Percentiles rank a stretch among this genome's conserved stretches.
phyloP scores from a whole-genome alignment of 2,113 vertebrate genomes.

The Archocentrus centrarchus region DNA sequence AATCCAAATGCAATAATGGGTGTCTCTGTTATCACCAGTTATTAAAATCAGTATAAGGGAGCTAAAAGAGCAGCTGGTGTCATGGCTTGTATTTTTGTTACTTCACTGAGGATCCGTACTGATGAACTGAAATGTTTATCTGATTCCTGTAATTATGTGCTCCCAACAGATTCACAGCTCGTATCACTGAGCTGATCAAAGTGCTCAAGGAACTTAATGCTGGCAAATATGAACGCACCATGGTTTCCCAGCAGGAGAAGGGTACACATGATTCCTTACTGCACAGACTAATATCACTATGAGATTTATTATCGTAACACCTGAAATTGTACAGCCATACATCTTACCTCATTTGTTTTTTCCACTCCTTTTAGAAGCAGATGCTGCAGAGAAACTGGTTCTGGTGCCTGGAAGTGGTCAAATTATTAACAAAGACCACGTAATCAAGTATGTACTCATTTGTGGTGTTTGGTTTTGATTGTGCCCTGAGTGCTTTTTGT shows the following conservation, averaged over 20 bases:
- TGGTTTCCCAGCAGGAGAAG: conserved; percentile 89
- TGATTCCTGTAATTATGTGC: not conserved
- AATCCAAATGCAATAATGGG: too few species aligned
- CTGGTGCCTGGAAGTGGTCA: conserved; percentile 91
- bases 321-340: not conserved
- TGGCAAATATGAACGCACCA: conserved; percentile 96
- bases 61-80: not conserved
- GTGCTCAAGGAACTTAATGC: conserved; percentile 94
- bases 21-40: too few species aligned
- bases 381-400: conserved; percentile 68
- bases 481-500: not conserved
- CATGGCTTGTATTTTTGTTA: too few species aligned
- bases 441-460: conserved; percentile 90
- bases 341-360: not conserved
- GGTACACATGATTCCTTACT: conserved; percentile 73
- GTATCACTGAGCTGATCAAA: conserved; percentile 95
- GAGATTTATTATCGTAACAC: too few species aligned
- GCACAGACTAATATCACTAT: not conserved
- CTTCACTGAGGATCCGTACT: not conserved
- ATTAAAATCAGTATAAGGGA: too few species aligned
- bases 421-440: conserved; percentile 89
- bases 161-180: conserved; percentile 88
- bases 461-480: not conserved
- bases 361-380: conserved; percentile 64
- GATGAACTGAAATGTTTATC: not conserved